Evolutionary conservation across 2,888 invertebrate genomes (phyloP), one percentile per base, ranked within the genome.

Genomic region (Hylaea fasciaria): DNA sequence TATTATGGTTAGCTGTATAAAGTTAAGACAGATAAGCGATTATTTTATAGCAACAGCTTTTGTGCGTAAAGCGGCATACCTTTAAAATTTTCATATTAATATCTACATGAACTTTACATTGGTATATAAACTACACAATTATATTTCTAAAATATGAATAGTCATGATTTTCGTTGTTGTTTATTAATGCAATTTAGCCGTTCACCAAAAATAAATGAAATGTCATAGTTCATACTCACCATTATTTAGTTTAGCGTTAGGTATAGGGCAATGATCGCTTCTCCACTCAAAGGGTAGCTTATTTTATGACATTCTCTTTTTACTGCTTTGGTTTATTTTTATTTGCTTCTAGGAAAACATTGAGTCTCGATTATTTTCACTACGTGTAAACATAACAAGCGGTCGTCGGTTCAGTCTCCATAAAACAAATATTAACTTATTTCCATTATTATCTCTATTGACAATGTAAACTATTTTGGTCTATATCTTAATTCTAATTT

Each of bases 401-500:
- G 16, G 28, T 49, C 40, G n/a, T 11, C 41, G 28, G 43, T 37
- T 11, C 41, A 48, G 35, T 16, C 11, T 47, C 35, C n/a, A 35
- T 13, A 16, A 35, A 35, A 47, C 16, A 16, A 47, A 47, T 16
- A 12, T 5, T 11, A 11, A 2, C 32, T 22, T 35, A 13, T 47
- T 47, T 4, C 35, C 11, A 28, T 41, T 48, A 40, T 54, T 44
- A 28, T 54, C n/a, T 7, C 9, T 4, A 11, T 12, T 51, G 14
- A 43, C 28, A 57, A 54, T 53, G 50, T 44, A 45, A 28, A 32
- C 71, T 70, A 67, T 73, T 73, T 83, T 87, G 84, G 87, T 87
- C 87, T 82, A 78, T 83, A 82, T 77, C 68, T 80, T 81, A 80
- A 28, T 11, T 52, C 65, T 32, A 59, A 73, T 80, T 80, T 66